These are phyloP conservation scores for Actinemys pallida DNA, from an alignment of 2,113 vertebrate genomes.

Conservation along the genomic window DNA sequence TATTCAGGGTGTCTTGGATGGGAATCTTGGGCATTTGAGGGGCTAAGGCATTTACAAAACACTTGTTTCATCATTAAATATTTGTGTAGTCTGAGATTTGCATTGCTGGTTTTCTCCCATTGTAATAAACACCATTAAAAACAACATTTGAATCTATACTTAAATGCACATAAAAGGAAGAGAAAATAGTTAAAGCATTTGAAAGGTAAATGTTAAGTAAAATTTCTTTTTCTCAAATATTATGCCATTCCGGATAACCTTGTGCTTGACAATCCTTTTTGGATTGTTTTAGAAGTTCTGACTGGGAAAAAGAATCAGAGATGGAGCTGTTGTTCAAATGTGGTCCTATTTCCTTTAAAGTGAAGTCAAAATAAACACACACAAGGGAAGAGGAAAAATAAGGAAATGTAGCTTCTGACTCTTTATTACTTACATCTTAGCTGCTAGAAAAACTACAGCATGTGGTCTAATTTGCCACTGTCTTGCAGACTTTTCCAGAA, in stretches of 20 bases:
- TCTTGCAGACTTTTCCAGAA: neutral
- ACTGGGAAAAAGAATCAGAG: neutral
- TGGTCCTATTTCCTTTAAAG: neutral
- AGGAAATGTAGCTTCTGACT: neutral
- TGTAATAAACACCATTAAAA: neutral
- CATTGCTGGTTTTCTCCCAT: neutral
- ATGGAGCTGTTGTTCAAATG: neutral
- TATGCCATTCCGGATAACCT: neutral
- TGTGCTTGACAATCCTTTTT: neutral
- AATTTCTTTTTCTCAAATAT: neutral
- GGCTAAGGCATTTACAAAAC: too few relatives aligned
- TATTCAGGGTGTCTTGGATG: too few relatives aligned
- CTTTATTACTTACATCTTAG: neutral
- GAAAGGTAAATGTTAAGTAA: neutral
- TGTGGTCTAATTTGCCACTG: neutral
- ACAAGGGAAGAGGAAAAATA: neutral
- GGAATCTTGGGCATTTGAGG: too few relatives aligned
- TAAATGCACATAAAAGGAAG: neutral
- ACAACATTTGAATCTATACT: neutral
- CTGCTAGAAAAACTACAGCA: neutral
- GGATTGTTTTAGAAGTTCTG: neutral
- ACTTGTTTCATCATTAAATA: neutral
- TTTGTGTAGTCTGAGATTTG: neutral
- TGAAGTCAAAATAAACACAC: neutral
- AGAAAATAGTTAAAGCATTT: neutral